Evolutionary conservation across 2,888 invertebrate species (phyloP).

Genomic region (Morpho deidamia): DNA sequence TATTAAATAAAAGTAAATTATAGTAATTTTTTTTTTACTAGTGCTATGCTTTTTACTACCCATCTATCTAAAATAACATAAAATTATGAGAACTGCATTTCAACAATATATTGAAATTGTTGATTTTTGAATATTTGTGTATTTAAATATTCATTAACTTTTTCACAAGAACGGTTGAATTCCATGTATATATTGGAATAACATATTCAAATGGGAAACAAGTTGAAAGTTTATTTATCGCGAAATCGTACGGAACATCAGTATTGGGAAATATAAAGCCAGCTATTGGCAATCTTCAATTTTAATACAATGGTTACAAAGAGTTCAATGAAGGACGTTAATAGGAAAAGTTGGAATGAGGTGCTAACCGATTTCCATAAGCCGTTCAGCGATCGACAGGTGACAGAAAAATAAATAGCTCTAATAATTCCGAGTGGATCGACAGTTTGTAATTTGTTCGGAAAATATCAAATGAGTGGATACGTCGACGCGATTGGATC

Average conservation of each 20-base stretch:
- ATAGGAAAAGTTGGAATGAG: slow-evolving; percentile 66
- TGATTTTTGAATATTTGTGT: too few species aligned
- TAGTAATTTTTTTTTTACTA: too few species aligned
- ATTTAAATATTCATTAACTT: too few species aligned
- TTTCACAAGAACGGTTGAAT: too few species aligned
- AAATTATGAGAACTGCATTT: too few species aligned
- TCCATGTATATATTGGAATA: too few species aligned
- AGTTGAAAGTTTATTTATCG: background rate
- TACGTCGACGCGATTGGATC: slow-evolving; percentile 66
- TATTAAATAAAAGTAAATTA: too few species aligned
- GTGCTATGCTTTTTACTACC: too few species aligned
- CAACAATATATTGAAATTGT: too few species aligned
- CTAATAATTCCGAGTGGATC: slow-evolving; percentile 47
- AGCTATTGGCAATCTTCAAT: slow-evolving; percentile 44
- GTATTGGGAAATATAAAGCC: slow-evolving; percentile 42
- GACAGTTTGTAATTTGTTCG: slow-evolving; percentile 76
- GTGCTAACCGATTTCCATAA: slow-evolving; percentile 58
- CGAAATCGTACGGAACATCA: slow-evolving; percentile 32
- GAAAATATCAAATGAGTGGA: slow-evolving; percentile 77
- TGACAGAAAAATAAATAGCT: slow-evolving; percentile 70
- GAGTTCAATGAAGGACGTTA: slow-evolving; percentile 46
- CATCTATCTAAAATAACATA: too few species aligned
- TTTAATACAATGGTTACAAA: slow-evolving; percentile 42
- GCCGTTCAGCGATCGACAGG: slow-evolving; percentile 53
- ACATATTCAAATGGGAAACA: background rate